Base-by-base conservation (phyloP, 2,113 vertebrate species). In the Pseudopodoces humilis region DNA sequence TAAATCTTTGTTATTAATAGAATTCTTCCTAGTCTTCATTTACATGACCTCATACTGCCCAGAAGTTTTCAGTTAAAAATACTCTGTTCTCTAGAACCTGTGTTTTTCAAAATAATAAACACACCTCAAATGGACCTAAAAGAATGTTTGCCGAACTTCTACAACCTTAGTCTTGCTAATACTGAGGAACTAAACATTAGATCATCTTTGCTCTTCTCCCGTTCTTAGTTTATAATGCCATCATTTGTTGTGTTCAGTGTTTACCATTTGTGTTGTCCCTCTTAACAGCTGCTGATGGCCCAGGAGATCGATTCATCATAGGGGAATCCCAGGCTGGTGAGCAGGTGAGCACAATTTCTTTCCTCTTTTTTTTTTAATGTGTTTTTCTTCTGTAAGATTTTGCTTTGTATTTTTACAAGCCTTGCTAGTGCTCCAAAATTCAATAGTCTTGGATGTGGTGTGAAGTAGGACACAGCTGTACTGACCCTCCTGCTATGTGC, bases 281-380 rank as follows among this genome's bases (percentile, higher is more conserved):
- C 86, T 97, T 96, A 97, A 97, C 88, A 99, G 99, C 99, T 98
- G 99, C 99, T 88, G 99, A 99, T 86, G 99, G 99, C 83, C 99
- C 99, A 78, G 99, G 99, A 92, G 99, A 99, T 97, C 98, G 99
- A 95, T 99, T 99, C 97, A 99, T 99, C 97, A 99, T 99, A 92
- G 99, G 99, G 93, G 99, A 99, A 97, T 99, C 99, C 94, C 99
- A 99, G 97, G 99, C 99, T 97, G 99, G 99, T 97, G 99, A 99
- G 95, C 99, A 99, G 99, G 99, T 99, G 83, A 94, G 97, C 64
- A 50, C 35, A 86, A 30, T 84, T 79, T 76, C 43, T 85, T 83
- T 59, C 21, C 46, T 16, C 39, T 67, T 47, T 88, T 55, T 37
- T 80, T 46, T 14, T 39, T 39, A 20, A 46, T 43, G 7, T 39